phyloP scores from a whole-genome alignment of 1,140 invertebrate genomes.

The Meloidogyne exigua region DNA sequence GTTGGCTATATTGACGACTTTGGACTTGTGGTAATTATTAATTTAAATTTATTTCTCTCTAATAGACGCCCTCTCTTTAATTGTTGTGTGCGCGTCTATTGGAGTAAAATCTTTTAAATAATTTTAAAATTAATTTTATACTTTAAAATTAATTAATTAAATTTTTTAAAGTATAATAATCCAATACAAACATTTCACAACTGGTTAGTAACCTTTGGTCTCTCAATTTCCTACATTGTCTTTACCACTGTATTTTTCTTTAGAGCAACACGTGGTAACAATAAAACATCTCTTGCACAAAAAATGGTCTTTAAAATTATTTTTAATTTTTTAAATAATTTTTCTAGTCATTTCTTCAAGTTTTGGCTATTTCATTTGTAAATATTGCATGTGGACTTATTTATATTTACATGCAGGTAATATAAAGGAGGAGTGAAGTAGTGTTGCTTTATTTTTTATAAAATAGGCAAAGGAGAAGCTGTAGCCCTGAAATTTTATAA shows the following conservation, averaged over 20 bases:
- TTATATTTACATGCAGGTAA: slow-evolving; percentile 31
- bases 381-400: slow-evolving; percentile 24
- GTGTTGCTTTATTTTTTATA: neutral
- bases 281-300: slow-evolving; percentile 10
- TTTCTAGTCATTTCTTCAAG: slow-evolving; percentile 31
- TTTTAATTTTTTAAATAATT: neutral
- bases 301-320: slow-evolving; percentile 13
- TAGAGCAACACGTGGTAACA: neutral
- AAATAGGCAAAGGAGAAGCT: neutral
- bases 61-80: no score
- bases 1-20: slow-evolving; percentile 29
- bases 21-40: slow-evolving; percentile 13
- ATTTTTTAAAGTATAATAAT: slow-evolving; percentile 25
- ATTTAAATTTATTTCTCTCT: neutral
- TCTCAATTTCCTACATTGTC: slow-evolving; percentile 9
- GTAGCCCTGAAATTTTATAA: neutral
- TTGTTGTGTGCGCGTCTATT: neutral
- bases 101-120: neutral
- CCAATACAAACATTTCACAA: slow-evolving; percentile 26
- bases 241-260: slow-evolving; percentile 19
- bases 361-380: slow-evolving; percentile 25
- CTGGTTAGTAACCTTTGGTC: slow-evolving; percentile 20
- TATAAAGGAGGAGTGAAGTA: neutral
- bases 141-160: neutral
- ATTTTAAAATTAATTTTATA: neutral